Evolutionary conservation across 2,888 invertebrate species (phyloP).

Genomic region (Caenorhabditis angaria): DNA sequence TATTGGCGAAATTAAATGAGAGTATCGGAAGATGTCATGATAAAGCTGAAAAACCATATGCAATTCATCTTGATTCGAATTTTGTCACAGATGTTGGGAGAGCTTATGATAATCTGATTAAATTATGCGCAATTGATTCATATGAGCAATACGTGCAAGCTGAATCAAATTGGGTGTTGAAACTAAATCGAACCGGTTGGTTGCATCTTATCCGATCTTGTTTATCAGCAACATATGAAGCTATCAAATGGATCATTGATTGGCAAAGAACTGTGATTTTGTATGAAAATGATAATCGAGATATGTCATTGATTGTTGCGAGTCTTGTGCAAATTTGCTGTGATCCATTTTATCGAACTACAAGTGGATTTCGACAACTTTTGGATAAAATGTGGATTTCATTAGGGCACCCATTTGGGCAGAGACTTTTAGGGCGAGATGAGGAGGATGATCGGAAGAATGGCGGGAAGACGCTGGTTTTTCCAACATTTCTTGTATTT

Average conservation of each 20-base stretch:
- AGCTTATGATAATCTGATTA: conserved; percentile 36
- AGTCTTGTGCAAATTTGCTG: conserved; percentile 86
- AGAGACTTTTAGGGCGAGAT: conserved; percentile 41
- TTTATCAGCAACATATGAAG: conserved; percentile 31
- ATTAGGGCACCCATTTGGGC: conserved; percentile 59
- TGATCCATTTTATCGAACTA: conserved; percentile 75
- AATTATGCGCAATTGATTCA: conserved; percentile 56
- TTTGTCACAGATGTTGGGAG: conserved; percentile 23
- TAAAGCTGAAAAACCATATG: conserved; percentile 17
- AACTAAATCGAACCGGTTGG: conserved; percentile 81
- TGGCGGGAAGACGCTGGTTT: too few relatives aligned
- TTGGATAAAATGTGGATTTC: conserved; percentile 81
- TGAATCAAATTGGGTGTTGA: conserved; percentile 73
- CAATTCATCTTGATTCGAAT: conserved; percentile 25
- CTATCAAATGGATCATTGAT: conserved; percentile 43
- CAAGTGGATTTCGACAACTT: conserved; percentile 34
- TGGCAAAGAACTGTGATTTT: conserved; percentile 46
- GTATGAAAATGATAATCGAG: conserved; percentile 80
- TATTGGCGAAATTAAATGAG: conserved; percentile 26
- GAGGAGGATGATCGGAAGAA: conserved; percentile 10
- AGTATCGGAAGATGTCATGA: conserved; percentile 28
- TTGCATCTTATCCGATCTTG: conserved; percentile 78
- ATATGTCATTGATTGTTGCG: conserved; percentile 84
- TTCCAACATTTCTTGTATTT: conserved; percentile 87
- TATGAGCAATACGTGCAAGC: conserved; percentile 68